Percentiles rank a stretch among this genome's conserved stretches.
These are phyloP conservation scores for Apoda limacodes DNA, from an alignment of 2,888 invertebrate genomes.

Conservation along the genomic window DNA sequence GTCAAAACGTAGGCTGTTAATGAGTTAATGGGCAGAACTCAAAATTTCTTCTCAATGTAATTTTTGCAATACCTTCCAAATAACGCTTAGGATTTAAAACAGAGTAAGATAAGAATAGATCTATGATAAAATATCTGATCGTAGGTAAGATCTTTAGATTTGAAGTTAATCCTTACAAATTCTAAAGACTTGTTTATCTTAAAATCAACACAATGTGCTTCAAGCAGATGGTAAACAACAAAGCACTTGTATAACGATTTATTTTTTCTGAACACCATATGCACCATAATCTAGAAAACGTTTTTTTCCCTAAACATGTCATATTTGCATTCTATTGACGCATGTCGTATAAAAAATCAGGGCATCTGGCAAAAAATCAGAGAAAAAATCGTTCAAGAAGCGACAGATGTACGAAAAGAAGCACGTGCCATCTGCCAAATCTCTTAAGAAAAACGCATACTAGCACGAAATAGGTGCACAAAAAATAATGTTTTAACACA, in stretches of 20 bases:
- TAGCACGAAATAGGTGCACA: slow-evolving; percentile 28
- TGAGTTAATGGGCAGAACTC: too few relatives aligned
- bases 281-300: slow-evolving; percentile 38
- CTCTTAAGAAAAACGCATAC: slow-evolving; percentile 50
- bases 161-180: too few relatives aligned
- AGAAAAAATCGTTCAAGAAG: slow-evolving; percentile 47
- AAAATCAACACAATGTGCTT: slow-evolving; percentile 40
- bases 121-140: too few relatives aligned
- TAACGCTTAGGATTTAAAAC: too few relatives aligned
- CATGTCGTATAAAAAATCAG: slow-evolving; percentile 45
- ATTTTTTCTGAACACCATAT: slow-evolving; percentile 57
- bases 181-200: too few relatives aligned
- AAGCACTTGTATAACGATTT: slow-evolving; percentile 55
- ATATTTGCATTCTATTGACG: slow-evolving; percentile 66
- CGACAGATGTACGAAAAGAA: slow-evolving; percentile 63
- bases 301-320: slow-evolving; percentile 37
- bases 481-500: too few relatives aligned
- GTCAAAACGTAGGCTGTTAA: too few relatives aligned
- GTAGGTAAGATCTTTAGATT: too few relatives aligned
- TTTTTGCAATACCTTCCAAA: too few relatives aligned
- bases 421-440: slow-evolving; percentile 71
- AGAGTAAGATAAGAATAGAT: too few relatives aligned
- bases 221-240: slow-evolving; percentile 45
- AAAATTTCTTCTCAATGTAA: too few relatives aligned
- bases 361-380: too few relatives aligned